Evolutionary conservation across 2,113 vertebrate species (phyloP), one percentile per base, ranked within the genome.

Genomic region (Lepidothrix coronata): DNA sequence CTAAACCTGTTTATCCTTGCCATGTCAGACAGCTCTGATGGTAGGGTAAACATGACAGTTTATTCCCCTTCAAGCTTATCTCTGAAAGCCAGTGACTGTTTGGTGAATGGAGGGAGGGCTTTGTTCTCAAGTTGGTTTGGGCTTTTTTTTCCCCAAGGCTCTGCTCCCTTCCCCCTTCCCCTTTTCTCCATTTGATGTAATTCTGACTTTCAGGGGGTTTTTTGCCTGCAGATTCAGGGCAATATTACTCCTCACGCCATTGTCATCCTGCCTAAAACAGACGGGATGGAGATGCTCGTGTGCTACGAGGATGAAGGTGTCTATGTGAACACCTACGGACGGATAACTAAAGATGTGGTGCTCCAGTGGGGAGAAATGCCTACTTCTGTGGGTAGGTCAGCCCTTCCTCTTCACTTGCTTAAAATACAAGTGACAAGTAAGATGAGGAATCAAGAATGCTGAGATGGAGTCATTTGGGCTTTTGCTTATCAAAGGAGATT

Each of bases 281-380:
- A 99, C 72, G 99, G 99, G 93, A 99, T 99, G 99, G 99, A 99
- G 98, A 99, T 99, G 99, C 98, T 99, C 73, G 99, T 99, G 97
- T 99, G 99, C 98, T 99, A 99, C 93, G 99, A 99, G 98, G 99
- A 99, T 85, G 99, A 99, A 93, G 99, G 99, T 31, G 99, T 99
- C 61, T 99, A 99, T 30, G 99, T 99, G 75, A 99, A 99, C 98
- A 99, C 99, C 92, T 99, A 99, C 11, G 99, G 99, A 87, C 98
- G 99, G 94, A 99, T 99, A 98, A 99, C 99, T 94, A 99, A 99
- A 98, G 99, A 99, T 93, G 99, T 99, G 98, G 99, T 99, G 98
- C 99, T 99, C 90, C 99, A 99, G 98, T 99, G 99, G 99, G 99
- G 99, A 98, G 99, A 99, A 98, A 99, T 99, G 99, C 99, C 99